phyloP scores from a whole-genome alignment of 2,113 vertebrate genomes.

The Macquaria australasica region DNA sequence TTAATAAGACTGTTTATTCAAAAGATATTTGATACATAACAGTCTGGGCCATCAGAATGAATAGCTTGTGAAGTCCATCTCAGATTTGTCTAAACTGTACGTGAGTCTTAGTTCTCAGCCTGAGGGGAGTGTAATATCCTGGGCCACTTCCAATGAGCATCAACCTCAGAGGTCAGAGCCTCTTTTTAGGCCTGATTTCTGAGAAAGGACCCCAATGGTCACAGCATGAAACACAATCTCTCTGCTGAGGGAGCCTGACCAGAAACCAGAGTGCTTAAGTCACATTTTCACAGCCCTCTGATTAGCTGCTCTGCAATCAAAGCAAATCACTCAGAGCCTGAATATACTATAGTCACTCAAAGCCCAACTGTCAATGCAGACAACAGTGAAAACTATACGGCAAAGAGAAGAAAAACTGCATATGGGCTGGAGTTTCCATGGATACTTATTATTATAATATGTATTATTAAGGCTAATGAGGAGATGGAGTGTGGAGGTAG shows the following conservation, averaged over 20 bases:
- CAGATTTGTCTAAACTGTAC: slow-evolving; percentile 37
- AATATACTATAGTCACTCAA: slow-evolving; percentile 47
- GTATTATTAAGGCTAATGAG: slow-evolving; percentile 29
- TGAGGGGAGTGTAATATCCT: slow-evolving; percentile 40
- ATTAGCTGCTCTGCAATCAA: slow-evolving; percentile 68
- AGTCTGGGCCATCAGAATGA: not conserved
- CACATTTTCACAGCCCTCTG: slow-evolving; percentile 49
- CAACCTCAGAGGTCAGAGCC: slow-evolving; percentile 50
- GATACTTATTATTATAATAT: slow-evolving; percentile 42
- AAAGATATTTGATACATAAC: not conserved
- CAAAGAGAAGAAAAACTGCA: slow-evolving; percentile 4
- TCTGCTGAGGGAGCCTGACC: slow-evolving; percentile 26
- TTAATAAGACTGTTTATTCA: not conserved
- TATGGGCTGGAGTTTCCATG: slow-evolving; percentile 43
- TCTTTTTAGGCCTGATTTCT: slow-evolving; percentile 64
- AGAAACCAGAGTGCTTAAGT: slow-evolving; percentile 21
- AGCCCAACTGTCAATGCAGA: slow-evolving; percentile 36
- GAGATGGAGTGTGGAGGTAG: not conserved
- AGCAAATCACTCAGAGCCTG: slow-evolving; percentile 57
- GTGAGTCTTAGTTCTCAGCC: slow-evolving; percentile 44
- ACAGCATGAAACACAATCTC: slow-evolving; percentile 58
- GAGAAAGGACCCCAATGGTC: slow-evolving; percentile 41
- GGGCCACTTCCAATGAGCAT: slow-evolving; percentile 16
- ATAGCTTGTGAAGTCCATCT: slow-evolving; percentile 1
- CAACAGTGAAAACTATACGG: slow-evolving; percentile 15